These are phyloP conservation scores for Nomada hirtipes DNA, from an alignment of 2,888 invertebrate genomes.

Conservation along the genomic window DNA sequence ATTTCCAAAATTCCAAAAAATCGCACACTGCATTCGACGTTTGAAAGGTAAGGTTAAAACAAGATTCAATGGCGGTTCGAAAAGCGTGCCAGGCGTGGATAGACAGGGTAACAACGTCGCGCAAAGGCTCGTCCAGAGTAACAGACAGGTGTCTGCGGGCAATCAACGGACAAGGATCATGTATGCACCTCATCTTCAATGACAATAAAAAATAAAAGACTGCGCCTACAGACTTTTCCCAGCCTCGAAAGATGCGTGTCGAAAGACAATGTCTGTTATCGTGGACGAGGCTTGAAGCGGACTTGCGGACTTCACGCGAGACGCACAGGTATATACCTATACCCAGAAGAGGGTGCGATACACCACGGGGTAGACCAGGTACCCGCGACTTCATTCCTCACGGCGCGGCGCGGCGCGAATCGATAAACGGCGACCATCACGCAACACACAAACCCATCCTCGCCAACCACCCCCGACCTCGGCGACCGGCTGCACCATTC, in stretches of 20 bases:
- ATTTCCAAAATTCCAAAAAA: background rate
- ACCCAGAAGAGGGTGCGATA: slow-evolving; percentile 30
- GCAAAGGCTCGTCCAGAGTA: too few species aligned
- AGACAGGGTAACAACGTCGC: slow-evolving; percentile 4
- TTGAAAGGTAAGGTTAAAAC: background rate
- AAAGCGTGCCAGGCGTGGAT: background rate
- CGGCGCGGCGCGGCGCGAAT: slow-evolving; percentile 69
- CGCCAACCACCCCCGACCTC: slow-evolving; percentile 51
- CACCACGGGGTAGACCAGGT: slow-evolving; percentile 62
- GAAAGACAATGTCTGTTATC: too few species aligned
- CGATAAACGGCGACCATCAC: slow-evolving; percentile 74
- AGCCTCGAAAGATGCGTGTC: too few species aligned
- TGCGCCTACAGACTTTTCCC: too few species aligned
- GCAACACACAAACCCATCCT: slow-evolving; percentile 67
- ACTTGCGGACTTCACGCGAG: slow-evolving; percentile 36
- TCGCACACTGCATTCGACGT: too few species aligned
- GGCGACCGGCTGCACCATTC: slow-evolving; percentile 53
- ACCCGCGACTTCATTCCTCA: slow-evolving; percentile 68
- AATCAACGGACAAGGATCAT: background rate
- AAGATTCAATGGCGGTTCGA: background rate
- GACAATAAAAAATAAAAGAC: too few species aligned
- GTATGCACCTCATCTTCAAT: background rate
- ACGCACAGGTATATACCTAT: background rate
- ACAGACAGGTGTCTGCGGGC: too few species aligned
- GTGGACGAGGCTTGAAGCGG: background rate